Evolutionary conservation across 2,888 invertebrate genomes (phyloP).

Genomic region (Nezara viridula): DNA sequence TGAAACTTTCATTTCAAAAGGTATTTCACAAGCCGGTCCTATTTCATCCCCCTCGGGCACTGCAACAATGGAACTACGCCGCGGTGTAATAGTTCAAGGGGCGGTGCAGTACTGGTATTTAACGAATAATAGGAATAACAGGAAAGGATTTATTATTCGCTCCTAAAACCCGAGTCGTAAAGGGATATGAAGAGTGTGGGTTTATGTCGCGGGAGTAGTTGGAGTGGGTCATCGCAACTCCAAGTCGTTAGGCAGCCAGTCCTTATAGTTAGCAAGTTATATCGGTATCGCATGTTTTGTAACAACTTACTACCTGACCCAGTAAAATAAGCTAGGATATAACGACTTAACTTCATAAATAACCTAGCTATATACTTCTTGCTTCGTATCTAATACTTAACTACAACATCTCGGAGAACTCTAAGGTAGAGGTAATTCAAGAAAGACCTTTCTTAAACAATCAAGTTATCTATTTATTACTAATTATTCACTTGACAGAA

Average conservation of each 20-base stretch:
- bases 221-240: neutral
- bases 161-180: neutral
- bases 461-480: too few species aligned
- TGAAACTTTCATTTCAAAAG: slow-evolving; percentile 56
- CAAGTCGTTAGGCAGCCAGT: neutral
- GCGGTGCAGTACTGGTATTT: neutral
- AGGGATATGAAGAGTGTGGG: neutral
- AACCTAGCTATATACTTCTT: neutral
- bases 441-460: neutral
- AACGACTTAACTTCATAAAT: slow-evolving; percentile 26
- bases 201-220: neutral
- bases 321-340: neutral
- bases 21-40: neutral
- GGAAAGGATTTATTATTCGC: neutral
- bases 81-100: neutral
- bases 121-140: neutral
- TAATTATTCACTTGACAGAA: too few species aligned
- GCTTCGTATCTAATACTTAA: neutral
- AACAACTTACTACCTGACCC: slow-evolving; percentile 16
- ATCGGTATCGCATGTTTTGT: slow-evolving; percentile 21
- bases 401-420: neutral
- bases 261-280: slow-evolving; percentile 16
- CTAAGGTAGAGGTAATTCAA: neutral
- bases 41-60: neutral
- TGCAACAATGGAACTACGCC: neutral